These are phyloP conservation scores for Corvus cornix DNA, from an alignment of 2,113 vertebrate species.

Conservation along the genomic window DNA sequence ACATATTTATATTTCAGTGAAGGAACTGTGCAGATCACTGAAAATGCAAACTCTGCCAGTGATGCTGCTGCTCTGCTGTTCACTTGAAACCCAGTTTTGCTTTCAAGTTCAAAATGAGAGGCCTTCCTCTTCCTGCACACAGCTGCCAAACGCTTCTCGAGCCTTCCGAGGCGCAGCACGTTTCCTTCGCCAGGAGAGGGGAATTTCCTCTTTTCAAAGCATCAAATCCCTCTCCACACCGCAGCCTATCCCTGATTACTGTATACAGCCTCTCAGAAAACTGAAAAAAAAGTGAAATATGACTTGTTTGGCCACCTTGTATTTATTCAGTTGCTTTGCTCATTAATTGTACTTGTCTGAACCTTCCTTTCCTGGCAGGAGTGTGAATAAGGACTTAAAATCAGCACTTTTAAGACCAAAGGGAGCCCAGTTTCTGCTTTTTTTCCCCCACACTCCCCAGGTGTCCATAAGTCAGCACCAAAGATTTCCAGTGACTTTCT, in stretches of 20 bases:
- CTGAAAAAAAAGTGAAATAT: not conserved
- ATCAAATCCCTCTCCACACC: not conserved
- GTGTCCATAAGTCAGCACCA: not conserved
- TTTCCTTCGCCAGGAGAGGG: not conserved
- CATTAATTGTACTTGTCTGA: not conserved
- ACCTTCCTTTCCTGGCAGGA: not conserved
- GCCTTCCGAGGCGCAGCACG: not conserved
- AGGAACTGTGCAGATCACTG: not conserved
- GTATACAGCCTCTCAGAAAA: not conserved
- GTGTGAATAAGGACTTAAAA: not conserved
- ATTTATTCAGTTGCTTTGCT: not conserved
- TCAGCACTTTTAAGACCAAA: not conserved
- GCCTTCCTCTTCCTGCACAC: constrained; percentile 29
- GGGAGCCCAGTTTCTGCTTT: not conserved
- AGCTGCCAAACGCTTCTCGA: not conserved
- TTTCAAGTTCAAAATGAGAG: constrained; percentile 22
- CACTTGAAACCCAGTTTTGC: not conserved
- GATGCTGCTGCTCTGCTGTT: not conserved
- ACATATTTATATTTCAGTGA: not conserved
- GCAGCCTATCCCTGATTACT: not conserved
- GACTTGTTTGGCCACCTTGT: not conserved
- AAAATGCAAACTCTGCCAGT: not conserved
- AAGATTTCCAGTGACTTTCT: not conserved
- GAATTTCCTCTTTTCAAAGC: constrained; percentile 18
- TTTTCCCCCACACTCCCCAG: not conserved